A percentile compares a stretch with the other conserved stretches of the same genome.
phyloP scores from a whole-genome alignment of 2,888 invertebrate genomes.

The Cephonodes hylas region DNA sequence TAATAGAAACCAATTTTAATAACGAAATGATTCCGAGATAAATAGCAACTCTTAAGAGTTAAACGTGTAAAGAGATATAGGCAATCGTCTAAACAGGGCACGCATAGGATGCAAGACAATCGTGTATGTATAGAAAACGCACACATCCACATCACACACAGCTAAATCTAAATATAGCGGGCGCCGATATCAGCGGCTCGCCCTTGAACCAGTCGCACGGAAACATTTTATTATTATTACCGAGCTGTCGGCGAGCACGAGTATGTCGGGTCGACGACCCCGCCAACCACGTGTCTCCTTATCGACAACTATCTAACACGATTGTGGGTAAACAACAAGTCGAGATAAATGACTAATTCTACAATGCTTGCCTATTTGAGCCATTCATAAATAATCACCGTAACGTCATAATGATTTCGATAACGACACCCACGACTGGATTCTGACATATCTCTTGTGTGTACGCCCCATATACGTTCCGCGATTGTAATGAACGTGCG shows the following conservation, averaged over 20 bases:
- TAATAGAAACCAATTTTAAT: not conserved
- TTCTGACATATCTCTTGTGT: conserved; percentile 3
- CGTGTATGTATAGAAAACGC: conserved; percentile 53
- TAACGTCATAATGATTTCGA: conserved; percentile 61
- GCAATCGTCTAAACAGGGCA: conserved; percentile 1
- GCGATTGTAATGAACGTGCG: not conserved
- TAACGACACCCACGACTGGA: conserved; percentile 40
- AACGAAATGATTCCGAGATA: not conserved
- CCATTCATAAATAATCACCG: conserved; percentile 75
- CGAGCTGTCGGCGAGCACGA: conserved; percentile 80
- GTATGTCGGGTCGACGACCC: conserved; percentile 79
- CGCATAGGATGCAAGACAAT: conserved; percentile 50
- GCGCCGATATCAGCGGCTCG: conserved; percentile 81
- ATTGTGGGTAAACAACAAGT: conserved; percentile 78
- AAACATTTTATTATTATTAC: conserved; percentile 82
- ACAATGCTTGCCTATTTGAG: conserved; percentile 68
- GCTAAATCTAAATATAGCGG: conserved; percentile 81
- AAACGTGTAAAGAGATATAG: not conserved
- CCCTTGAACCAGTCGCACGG: conserved; percentile 82
- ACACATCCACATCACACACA: conserved; percentile 68
- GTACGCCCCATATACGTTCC: conserved; percentile 32
- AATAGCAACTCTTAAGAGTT: not conserved
- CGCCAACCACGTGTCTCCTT: conserved; percentile 79
- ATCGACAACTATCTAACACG: conserved; percentile 82
- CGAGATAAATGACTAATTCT: conserved; percentile 81